A percentile compares a stretch with the other conserved stretches of the same genome.
These are phyloP conservation scores for Monopis laevigella DNA, from an alignment of 2,888 invertebrate species.

Conservation along the genomic window DNA sequence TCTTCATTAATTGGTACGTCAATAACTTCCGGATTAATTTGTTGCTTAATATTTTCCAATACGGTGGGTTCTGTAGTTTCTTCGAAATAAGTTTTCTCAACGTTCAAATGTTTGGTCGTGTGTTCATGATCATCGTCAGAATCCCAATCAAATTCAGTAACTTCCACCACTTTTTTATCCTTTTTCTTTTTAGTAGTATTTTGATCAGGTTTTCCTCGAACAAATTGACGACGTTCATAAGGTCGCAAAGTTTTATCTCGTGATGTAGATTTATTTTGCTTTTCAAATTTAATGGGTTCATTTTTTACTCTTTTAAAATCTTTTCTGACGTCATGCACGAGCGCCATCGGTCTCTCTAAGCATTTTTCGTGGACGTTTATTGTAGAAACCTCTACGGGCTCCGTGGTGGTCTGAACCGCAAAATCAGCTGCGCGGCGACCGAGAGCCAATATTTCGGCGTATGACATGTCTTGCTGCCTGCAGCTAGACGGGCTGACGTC, in stretches of 20 bases:
- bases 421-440: constrained; percentile 55
- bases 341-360: constrained; percentile 41
- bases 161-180: constrained; percentile 46
- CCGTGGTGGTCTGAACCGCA: constrained; percentile 18
- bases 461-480: constrained; percentile 72
- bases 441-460: constrained; percentile 76
- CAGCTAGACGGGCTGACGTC: constrained; percentile 28
- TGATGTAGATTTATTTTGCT: constrained; percentile 9
- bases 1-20: too few relatives aligned
- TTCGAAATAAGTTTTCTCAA: not conserved
- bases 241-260: constrained; percentile 9
- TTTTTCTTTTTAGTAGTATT: constrained; percentile 28
- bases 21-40: too few relatives aligned
- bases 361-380: constrained; percentile 49
- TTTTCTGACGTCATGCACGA: not conserved
- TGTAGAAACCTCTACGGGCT: constrained; percentile 24
- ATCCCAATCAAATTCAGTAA: constrained; percentile 48
- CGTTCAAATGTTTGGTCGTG: not conserved
- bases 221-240: not conserved
- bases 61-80: not conserved
- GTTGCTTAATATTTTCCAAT: too few relatives aligned
- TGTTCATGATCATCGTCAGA: too few relatives aligned
- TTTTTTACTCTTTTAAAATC: not conserved
- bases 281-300: not conserved
- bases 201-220: constrained; percentile 30